A percentile compares a stretch with the other conserved stretches of the same genome.
Evolutionary conservation across 2,113 vertebrate genomes (phyloP).

Genomic region (Epinephelus lanceolatus): DNA sequence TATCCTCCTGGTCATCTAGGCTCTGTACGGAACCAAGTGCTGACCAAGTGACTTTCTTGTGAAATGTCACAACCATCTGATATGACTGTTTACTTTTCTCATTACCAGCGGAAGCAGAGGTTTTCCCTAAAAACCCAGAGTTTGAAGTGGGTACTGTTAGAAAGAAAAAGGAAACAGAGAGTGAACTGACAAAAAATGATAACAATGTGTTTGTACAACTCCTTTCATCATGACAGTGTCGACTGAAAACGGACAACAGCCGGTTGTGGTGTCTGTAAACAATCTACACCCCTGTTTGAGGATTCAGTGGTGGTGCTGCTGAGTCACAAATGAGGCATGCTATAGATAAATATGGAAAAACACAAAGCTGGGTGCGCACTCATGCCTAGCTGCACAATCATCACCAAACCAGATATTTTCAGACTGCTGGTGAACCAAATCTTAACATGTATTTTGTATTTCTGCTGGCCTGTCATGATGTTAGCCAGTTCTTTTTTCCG

Average conservation of each 20-base stretch:
- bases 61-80: conserved; percentile 10
- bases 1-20: no score
- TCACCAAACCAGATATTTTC: conserved; percentile 38
- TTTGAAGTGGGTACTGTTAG: neutral
- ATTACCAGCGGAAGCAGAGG: neutral
- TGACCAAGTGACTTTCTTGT: neutral
- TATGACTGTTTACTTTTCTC: conserved; percentile 2
- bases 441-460: conserved; percentile 25
- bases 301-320: conserved; percentile 33
- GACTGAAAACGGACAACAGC: conserved; percentile 28
- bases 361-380: conserved; percentile 16
- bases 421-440: conserved; percentile 37
- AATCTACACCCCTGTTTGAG: conserved; percentile 18
- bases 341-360: conserved; percentile 42
- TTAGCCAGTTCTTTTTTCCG: conserved; percentile 2
- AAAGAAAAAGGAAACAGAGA: neutral
- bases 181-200: neutral
- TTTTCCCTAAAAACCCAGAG: neutral
- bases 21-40: neutral
- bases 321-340: conserved; percentile 37
- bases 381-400: conserved; percentile 24
- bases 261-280: conserved; percentile 13
- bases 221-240: conserved; percentile 23
- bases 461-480: conserved; percentile 27
- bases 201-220: conserved; percentile 14